Evolutionary conservation across 2,888 invertebrate genomes (phyloP), one percentile per base, ranked within the genome.

Genomic region (Tinea semifulvella): DNA sequence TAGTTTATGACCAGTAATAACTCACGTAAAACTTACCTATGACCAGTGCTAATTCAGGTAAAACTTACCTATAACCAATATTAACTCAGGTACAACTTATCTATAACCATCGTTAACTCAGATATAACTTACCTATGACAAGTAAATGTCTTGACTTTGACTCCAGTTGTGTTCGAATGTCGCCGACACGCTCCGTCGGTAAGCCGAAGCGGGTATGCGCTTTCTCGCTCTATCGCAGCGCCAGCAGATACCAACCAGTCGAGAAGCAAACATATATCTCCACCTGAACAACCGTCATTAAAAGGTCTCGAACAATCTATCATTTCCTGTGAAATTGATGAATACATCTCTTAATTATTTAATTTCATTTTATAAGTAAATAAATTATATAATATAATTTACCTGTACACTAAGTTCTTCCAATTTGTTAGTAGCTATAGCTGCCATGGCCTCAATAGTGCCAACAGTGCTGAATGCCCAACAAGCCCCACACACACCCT

Each of bases 381-480:
- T n/a, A n/a, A n/a, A n/a, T n/a, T n/a, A n/a, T n/a, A n/a, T n/a
- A n/a, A n/a, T n/a, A n/a, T n/a, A n/a, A n/a, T n/a, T n/a, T 53
- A 75, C 87, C 77, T 93, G 92, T 1, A 91, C 88, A 59, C 92
- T 92, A 6, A 92, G 82, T 1, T 74, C 55, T 19, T 77, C 65
- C 17, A 90, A 61, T 19, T 79, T 82, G 10, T 86, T 86, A 42
- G 80, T 85, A 54, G 83, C 82, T 14, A 91, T 84, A 1, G 92
- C 91, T 39, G 84, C 68, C 89, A 92, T 90, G 0, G 91, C 84
- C 66, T 94, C 94, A 40, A 89, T 83, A 20, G 86, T 86, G 53
- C 88, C 90, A 1, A 92, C 79, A 0, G 88, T 86, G 59, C 91
- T 90, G 67, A 92, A 92, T 0, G 93, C 93, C 92, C 93, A 94